Evolutionary conservation across 2,113 vertebrate genomes (phyloP).

Genomic region (Apodemus sylvaticus): DNA sequence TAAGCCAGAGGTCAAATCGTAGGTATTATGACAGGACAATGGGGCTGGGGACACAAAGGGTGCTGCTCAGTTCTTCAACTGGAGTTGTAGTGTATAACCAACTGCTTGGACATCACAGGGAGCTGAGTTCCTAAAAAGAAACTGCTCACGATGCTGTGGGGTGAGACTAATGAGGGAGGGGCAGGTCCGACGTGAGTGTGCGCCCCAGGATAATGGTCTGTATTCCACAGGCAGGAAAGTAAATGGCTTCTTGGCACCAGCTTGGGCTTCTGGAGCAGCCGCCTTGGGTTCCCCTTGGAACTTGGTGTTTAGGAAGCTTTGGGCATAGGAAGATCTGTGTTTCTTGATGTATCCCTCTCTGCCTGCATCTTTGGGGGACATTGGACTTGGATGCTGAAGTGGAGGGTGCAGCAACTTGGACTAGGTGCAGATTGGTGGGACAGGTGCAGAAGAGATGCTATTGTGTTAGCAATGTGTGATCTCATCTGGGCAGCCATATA

Average conservation of each 20-base stretch:
- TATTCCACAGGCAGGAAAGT: no score
- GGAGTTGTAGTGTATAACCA: neutral
- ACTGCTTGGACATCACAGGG: no score
- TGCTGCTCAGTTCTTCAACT: neutral
- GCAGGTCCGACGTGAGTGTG: neutral
- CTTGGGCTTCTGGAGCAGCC: no score
- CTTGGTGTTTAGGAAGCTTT: no score
- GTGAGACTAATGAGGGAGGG: no score
- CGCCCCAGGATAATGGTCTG: neutral
- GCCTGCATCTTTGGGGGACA: neutral
- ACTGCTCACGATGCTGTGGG: neutral
- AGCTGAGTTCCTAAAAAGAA: neutral
- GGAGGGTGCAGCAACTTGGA: neutral
- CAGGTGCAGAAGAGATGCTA: neutral
- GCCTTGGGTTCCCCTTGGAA: neutral
- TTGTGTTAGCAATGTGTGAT: neutral
- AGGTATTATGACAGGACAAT: no score
- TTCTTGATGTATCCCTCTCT: neutral
- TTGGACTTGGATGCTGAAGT: neutral
- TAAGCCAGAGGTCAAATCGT: neutral
- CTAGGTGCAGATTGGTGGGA: no score
- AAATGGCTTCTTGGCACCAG: neutral
- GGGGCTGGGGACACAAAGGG: neutral
- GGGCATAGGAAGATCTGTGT: neutral
- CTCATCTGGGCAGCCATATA: neutral